Percentiles rank a stretch among this genome's conserved stretches.
phyloP scores from a whole-genome alignment of 2,797 vertebrate species.

The Lateolabrax maculatus region DNA sequence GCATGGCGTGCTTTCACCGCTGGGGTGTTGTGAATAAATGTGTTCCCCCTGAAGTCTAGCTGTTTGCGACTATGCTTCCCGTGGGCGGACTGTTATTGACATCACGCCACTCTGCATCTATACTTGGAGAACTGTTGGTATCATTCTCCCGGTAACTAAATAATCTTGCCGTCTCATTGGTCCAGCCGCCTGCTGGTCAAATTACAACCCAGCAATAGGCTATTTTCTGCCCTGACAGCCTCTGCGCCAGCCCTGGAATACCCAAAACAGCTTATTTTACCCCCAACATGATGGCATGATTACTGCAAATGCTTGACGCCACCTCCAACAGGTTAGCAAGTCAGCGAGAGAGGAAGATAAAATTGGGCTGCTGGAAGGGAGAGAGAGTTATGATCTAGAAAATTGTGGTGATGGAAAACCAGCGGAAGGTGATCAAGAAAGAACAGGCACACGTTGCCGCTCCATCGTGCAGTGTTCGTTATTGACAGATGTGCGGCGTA shows the following conservation, averaged over 20 bases:
- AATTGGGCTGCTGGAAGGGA: background rate
- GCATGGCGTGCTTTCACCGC: constrained; percentile 56
- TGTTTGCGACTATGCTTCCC: constrained; percentile 61
- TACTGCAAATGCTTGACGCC: constrained; percentile 62
- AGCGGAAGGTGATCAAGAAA: constrained; percentile 37
- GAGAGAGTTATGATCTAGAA: constrained; percentile 51
- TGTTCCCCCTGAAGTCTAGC: constrained; percentile 53
- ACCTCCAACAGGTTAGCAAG: constrained; percentile 63
- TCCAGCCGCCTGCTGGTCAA: constrained; percentile 60
- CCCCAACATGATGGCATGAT: constrained; percentile 68
- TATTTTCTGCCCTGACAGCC: constrained; percentile 62
- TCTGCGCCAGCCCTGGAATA: constrained; percentile 9
- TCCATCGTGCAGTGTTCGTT: background rate
- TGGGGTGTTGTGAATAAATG: constrained; percentile 75
- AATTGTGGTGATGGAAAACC: constrained; percentile 54
- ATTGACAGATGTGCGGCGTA: constrained; percentile 71
- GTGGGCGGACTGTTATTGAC: constrained; percentile 72
- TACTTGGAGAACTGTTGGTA: constrained; percentile 55
- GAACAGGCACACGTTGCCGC: background rate
- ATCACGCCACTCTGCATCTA: constrained; percentile 63
- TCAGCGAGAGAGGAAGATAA: constrained; percentile 44
- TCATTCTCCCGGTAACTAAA: constrained; percentile 65
- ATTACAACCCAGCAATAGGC: constrained; percentile 59
- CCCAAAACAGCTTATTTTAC: constrained; percentile 65
- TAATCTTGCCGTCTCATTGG: constrained; percentile 54